Base-by-base conservation (phyloP, 2,888 invertebrate genomes). In the Pammene fasciana region DNA sequence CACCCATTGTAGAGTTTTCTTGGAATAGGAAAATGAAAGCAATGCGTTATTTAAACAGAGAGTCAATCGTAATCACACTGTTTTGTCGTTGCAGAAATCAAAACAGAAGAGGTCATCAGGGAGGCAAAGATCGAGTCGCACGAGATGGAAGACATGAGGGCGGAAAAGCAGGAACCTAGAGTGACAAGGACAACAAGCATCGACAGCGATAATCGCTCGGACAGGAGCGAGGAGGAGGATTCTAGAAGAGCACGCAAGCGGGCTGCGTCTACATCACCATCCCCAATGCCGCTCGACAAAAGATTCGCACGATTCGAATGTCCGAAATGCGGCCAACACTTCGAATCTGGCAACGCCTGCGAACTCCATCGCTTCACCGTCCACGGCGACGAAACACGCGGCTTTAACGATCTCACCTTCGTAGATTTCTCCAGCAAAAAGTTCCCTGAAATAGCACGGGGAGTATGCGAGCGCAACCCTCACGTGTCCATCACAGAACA, bases 401-500 rank as follows among this genome's bases (percentile, higher is more conserved):
- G 95, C 14, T 96, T 95, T 83, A 94, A 94, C 75, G 96, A 97
- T 83, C 88, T 95, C 66, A 94, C 95, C 2, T 96, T 95, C 81
- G 94, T 96, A n/a, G 97, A 97, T 80, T 97, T 97, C 81, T 95
- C 97, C 0, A 95, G 94, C 71, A 94, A 94, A 75, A 97, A 97
- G 82, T 97, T 96, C 80, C 95, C 97, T 0, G 94, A 96, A 65
- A 96, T 97, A 73, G 96, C 96, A 0, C 94, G 96, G 73, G 94
- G 95, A 26, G 93, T 95, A 72, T 96, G 95, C 83, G 97, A 97
- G 79, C 93, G 95, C 70, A 86, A 82, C 62, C 78, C 95, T 11
- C 95, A 95, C 75, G 93, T 94, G 64, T 93, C 94, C 0, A 85
- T 94, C 71, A 91, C 92, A 0, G 94, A 93, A 46, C 93, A 95